phyloP scores from a whole-genome alignment of 2,797 vertebrate genomes.

The Coilia nasus region DNA sequence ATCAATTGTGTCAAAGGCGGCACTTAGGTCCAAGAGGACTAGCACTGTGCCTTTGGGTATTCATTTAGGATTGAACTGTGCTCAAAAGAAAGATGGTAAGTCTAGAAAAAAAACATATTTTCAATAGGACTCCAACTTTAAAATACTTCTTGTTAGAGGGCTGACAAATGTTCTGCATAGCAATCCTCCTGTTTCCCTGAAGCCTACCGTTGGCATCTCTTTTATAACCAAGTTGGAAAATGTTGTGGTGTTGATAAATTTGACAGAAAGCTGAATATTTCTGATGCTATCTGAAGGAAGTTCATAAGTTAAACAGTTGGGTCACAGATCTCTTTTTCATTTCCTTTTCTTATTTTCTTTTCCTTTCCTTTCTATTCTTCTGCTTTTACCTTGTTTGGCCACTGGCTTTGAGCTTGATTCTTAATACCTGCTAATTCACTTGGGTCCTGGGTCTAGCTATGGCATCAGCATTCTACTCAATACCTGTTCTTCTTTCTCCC shows the following conservation, averaged over 20 bases:
- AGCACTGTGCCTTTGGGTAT: constrained; percentile 31
- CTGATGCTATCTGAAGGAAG: background rate
- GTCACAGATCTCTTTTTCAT: background rate
- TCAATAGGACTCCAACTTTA: background rate
- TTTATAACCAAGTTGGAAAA: background rate
- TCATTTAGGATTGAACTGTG: constrained; percentile 33
- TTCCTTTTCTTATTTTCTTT: constrained; percentile 25
- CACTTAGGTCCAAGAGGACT: too few species aligned
- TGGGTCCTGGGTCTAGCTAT: constrained; percentile 40
- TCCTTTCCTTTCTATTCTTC: constrained; percentile 14
- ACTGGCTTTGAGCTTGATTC: constrained; percentile 14
- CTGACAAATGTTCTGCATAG: background rate
- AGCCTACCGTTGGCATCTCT: background rate
- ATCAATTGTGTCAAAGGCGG: too few species aligned
- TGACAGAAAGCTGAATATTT: background rate
- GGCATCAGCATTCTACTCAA: constrained; percentile 76
- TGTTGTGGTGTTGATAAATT: background rate
- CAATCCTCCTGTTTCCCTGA: background rate
- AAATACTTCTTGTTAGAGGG: background rate
- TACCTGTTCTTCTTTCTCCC: constrained; percentile 68
- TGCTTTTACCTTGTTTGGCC: background rate
- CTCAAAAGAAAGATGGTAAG: background rate
- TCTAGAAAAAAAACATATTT: background rate
- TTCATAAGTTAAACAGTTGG: background rate
- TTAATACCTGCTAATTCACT: constrained; percentile 52